Evolutionary conservation across 2,888 invertebrate species (phyloP), one percentile per base, ranked within the genome.

Genomic region (Drosophila maculinotata): DNA sequence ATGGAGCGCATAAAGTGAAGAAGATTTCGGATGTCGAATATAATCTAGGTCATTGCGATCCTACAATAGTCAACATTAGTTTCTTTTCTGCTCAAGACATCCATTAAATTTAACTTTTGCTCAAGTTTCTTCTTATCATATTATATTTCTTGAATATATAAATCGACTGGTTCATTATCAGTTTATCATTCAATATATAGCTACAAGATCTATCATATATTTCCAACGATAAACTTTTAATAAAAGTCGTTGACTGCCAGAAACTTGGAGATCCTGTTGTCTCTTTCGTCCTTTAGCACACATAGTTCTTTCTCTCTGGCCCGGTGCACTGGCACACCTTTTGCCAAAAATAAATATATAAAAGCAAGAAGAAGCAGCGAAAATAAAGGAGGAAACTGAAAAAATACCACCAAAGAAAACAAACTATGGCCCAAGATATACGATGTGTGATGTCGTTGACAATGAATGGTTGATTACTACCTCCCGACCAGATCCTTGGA

Each of bases 371-470:
- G 56, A 64, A 45, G 20, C 20, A 20, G 20, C 20, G 51, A 68
- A 33, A 49, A 54, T 59, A 56, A 17, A 20, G 25, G 35, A 31
- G 28, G 6, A 17, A 41, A 68, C 54, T 45, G 54, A 44, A 48
- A 53, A 69, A 65, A 77, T 65, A 69, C 62, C 69, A 85, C 57
- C 58, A 70, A 72, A 66, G 73, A 73, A 77, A 69, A 73, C 68
- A 72, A 81, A 74, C 74, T 66, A 47, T 67, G 72, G 42, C 15
- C 70, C 60, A 53, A 76, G 78, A 85, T 88, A 84, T 88, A 87
- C 79, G 88, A 90, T 89, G 90, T 90, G 90, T 90, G 89, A 90
- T 90, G 78, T 84, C 84, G 88, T 87, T 89, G 88, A 89, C 88
- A 88, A 88, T 89, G 87, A 82, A 75, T 77, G 69, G 73, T 76